These are phyloP conservation scores for Euclidia mi DNA, from an alignment of 2,888 invertebrate species.

Conservation along the genomic window DNA sequence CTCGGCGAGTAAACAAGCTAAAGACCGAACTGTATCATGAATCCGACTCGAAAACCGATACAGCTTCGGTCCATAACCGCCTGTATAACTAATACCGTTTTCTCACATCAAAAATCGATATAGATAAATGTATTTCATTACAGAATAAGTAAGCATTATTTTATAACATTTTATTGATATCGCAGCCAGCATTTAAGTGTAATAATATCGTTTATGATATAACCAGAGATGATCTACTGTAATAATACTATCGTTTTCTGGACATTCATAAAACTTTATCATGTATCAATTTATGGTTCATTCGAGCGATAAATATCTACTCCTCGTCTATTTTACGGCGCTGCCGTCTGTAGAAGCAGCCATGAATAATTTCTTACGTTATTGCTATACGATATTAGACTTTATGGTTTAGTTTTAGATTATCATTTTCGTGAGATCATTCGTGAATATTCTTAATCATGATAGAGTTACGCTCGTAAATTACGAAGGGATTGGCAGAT, in stretches of 20 bases:
- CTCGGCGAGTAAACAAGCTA: too few relatives aligned
- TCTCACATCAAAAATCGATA: too few relatives aligned
- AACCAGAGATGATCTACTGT: neutral
- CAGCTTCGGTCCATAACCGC: too few relatives aligned
- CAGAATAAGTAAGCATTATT: too few relatives aligned
- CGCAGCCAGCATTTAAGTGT: neutral
- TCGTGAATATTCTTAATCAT: too few relatives aligned
- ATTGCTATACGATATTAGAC: constrained; percentile 39
- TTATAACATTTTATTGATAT: neutral
- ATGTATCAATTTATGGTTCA: constrained; percentile 42
- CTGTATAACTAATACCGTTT: too few relatives aligned
- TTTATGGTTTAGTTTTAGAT: constrained; percentile 35
- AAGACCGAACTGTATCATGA: too few relatives aligned
- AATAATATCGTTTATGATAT: neutral
- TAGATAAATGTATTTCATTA: too few relatives aligned
- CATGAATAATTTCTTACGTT: constrained; percentile 37
- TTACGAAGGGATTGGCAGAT: too few relatives aligned
- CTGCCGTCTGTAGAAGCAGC: constrained; percentile 33
- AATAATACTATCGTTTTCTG: constrained; percentile 16
- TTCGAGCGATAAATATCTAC: constrained; percentile 40
- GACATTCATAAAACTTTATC: constrained; percentile 45
- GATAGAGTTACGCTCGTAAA: too few relatives aligned
- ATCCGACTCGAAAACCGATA: too few relatives aligned
- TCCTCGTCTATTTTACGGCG: constrained; percentile 33
- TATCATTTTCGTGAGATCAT: constrained; percentile 3